Percentiles rank a stretch among this genome's conserved stretches.
phyloP scores from a whole-genome alignment of 2,888 invertebrate species.

The Agriotes lineatus region DNA sequence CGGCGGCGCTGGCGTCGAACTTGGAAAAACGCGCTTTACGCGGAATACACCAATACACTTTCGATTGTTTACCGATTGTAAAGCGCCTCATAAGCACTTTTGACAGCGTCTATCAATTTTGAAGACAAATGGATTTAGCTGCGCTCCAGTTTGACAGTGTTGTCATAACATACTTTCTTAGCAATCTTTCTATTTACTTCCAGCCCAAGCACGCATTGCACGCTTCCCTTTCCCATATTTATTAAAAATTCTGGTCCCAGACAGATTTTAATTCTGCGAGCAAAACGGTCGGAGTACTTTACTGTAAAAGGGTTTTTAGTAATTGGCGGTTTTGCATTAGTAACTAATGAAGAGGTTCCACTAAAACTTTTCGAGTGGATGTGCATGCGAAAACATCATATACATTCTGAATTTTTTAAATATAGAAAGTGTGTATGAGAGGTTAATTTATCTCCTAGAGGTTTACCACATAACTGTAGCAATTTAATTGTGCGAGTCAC shows the following conservation, averaged over 20 bases:
- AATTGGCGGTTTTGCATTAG: too few species aligned
- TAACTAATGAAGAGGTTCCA: too few species aligned
- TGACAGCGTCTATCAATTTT: conserved; percentile 20
- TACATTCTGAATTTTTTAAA: too few species aligned
- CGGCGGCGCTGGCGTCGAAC: neutral
- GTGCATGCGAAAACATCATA: too few species aligned
- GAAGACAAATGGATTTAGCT: conserved; percentile 23
- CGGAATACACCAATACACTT: neutral
- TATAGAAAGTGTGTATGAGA: too few species aligned
- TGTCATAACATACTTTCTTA: conserved; percentile 20
- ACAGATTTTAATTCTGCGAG: too few species aligned
- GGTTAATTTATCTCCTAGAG: too few species aligned
- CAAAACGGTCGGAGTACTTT: too few species aligned
- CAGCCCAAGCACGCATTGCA: neutral
- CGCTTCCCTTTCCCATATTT: conserved; percentile 5
- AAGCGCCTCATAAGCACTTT: conserved; percentile 17
- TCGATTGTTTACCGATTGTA: conserved; percentile 2
- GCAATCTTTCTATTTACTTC: conserved; percentile 15
- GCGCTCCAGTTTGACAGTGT: conserved; percentile 17
- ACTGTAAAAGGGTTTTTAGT: too few species aligned
- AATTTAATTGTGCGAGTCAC: too few species aligned
- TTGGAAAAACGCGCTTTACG: neutral
- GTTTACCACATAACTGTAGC: too few species aligned
- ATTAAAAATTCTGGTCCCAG: neutral
- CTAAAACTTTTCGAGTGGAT: too few species aligned